These are phyloP conservation scores for Porphyrio hochstetteri DNA, from an alignment of 2,113 vertebrate species.

Conservation along the genomic window DNA sequence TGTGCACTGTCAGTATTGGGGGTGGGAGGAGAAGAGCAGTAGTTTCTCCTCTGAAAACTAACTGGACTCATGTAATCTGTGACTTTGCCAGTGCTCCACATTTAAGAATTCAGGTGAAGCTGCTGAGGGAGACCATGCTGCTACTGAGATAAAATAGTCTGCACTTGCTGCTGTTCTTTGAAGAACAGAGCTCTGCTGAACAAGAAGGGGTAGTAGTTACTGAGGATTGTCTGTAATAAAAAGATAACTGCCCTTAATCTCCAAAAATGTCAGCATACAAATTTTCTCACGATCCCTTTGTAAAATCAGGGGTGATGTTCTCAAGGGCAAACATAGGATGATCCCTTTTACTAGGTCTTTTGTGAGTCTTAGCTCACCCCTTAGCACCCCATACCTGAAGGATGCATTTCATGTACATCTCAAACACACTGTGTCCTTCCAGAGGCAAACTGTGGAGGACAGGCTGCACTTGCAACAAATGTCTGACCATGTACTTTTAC, in stretches of 20 bases:
- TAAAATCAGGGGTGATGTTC: background rate
- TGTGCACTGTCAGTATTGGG: background rate
- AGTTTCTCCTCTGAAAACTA: background rate
- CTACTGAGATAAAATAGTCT: background rate
- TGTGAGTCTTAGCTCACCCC: background rate
- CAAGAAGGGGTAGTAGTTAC: background rate
- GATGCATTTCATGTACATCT: rapidly evolving
- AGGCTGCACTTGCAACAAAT: background rate
- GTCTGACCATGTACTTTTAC: background rate
- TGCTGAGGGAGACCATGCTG: background rate
- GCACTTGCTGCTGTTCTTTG: background rate
- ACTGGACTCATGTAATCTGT: background rate
- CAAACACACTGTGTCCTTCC: background rate
- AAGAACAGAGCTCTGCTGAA: background rate
- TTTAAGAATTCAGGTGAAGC: background rate
- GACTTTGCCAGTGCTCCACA: background rate
- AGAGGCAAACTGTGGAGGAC: background rate
- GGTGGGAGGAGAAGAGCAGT: background rate
- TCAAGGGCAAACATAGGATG: background rate
- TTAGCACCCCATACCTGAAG: background rate
- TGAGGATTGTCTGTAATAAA: background rate
- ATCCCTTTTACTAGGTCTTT: background rate
- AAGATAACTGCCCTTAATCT: background rate
- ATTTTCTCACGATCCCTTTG: background rate
- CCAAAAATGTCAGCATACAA: background rate